Conservation (phyloP, 2,113 vertebrate species). For the Rynchops niger region DNA sequence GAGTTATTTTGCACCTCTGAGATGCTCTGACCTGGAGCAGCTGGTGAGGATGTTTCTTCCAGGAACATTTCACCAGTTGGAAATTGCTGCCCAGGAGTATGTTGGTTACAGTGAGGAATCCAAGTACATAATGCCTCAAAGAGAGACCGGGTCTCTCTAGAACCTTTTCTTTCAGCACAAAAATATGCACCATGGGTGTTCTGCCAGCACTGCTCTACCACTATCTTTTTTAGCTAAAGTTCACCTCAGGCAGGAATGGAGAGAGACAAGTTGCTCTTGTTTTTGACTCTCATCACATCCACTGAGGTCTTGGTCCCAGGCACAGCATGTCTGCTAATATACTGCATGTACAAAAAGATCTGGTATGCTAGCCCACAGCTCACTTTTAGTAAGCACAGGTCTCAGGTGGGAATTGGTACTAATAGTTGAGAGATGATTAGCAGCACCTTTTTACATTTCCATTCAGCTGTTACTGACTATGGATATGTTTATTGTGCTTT, state of each 20-base stretch:
- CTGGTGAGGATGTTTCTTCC: neutral
- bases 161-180: neutral
- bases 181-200: neutral
- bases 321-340: neutral
- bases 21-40: neutral
- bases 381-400: neutral
- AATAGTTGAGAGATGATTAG: neutral
- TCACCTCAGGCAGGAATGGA: neutral
- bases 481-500: neutral
- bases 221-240: neutral
- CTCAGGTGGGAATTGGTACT: neutral
- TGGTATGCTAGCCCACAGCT: neutral
- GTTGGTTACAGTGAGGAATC: neutral
- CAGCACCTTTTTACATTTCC: neutral
- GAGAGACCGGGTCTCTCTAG: neutral
- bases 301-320: neutral
- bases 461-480: neutral
- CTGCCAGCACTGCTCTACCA: neutral
- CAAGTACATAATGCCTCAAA: neutral
- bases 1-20: neutral
- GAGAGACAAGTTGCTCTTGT: neutral
- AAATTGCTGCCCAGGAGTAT: neutral
- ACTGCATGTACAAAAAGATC: neutral
- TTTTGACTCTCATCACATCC: neutral
- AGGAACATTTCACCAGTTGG: neutral